These are phyloP conservation scores for Whitmania pigra DNA, from an alignment of 1,140 invertebrate genomes.

Conservation along the genomic window DNA sequence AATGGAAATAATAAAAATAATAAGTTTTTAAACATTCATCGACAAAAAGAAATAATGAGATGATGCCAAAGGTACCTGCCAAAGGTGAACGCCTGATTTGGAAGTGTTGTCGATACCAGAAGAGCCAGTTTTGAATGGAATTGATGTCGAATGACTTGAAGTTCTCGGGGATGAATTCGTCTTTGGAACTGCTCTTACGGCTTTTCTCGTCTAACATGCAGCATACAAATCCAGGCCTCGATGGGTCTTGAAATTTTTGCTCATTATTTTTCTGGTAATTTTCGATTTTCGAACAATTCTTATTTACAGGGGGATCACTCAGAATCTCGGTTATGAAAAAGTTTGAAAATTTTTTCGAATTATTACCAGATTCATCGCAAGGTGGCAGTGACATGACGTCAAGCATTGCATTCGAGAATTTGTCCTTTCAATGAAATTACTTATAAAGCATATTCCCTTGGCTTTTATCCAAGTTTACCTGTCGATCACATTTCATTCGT, in stretches of 20 bases:
- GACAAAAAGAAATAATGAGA: too few species aligned
- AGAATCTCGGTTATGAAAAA: conserved; percentile 11
- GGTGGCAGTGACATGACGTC: neutral
- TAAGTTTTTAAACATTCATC: neutral
- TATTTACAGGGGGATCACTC: neutral
- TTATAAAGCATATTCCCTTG: neutral
- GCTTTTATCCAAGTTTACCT: neutral
- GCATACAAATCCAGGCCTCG: neutral
- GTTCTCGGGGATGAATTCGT: neutral
- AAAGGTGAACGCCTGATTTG: neutral
- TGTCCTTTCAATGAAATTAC: neutral
- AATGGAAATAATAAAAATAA: neutral
- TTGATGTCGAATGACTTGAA: neutral
- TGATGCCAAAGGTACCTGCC: too few species aligned
- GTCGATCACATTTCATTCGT: neutral
- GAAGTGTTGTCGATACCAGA: conserved; percentile 9
- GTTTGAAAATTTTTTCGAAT: conserved; percentile 4
- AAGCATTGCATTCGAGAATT: neutral
- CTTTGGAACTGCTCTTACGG: neutral
- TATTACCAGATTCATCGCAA: neutral
- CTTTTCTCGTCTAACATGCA: neutral
- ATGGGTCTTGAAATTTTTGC: neutral
- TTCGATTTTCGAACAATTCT: neutral
- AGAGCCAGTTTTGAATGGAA: conserved; percentile 7
- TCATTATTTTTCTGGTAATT: neutral